Evolutionary conservation across 2,888 invertebrate genomes (phyloP), one percentile per base, ranked within the genome.

Genomic region (Gnatocerus cornutus): DNA sequence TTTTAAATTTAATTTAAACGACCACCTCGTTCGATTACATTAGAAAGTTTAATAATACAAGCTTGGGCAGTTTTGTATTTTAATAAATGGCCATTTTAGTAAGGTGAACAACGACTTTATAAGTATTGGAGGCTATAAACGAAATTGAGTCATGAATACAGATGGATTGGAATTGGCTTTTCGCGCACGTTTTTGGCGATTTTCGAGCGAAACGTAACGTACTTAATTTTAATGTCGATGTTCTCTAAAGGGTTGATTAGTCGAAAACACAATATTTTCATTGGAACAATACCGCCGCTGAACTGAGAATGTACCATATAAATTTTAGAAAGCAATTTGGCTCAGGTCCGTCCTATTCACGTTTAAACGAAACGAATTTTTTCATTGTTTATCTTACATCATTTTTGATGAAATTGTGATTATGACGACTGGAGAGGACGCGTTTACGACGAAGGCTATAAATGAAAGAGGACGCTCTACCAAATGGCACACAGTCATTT

Each of bases 1-100:
- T 61, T 61, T 61, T n/a, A 61, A 61, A 61, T 61, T 61, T 37
- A 61, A 61, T 61, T 61, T 30, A 45, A 56, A 43, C 59, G n/a
- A 6, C 41, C n/a, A 8, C 13, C 12, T 16, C 16, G 9, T 39
- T 45, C 21, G 43, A 30, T 61, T 30, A 33, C 61, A 61, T 61
- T 61, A 61, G 48, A 59, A 61, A 48, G 48, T 59, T 45, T 45
- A 10, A 13, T 30, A 33, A 13, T 10, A 48, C 10, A 9, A 27
- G n/a, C 10, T 1, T 27, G 27, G n/a, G 7, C n/a, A 10, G 8
- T 12, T 52, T 30, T 30, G n/a, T 8, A 10, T 1, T 50, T 50
- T 50, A 50, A 50, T 50, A 50, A 50, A 13, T 52, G 12, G 52
- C 16, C 39, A 9, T 37, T 55, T 55, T n/a, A n/a, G n/a, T n/a